Evolutionary conservation across 2,113 vertebrate genomes (phyloP).

Genomic region (Xiphorhynchus elegans): DNA sequence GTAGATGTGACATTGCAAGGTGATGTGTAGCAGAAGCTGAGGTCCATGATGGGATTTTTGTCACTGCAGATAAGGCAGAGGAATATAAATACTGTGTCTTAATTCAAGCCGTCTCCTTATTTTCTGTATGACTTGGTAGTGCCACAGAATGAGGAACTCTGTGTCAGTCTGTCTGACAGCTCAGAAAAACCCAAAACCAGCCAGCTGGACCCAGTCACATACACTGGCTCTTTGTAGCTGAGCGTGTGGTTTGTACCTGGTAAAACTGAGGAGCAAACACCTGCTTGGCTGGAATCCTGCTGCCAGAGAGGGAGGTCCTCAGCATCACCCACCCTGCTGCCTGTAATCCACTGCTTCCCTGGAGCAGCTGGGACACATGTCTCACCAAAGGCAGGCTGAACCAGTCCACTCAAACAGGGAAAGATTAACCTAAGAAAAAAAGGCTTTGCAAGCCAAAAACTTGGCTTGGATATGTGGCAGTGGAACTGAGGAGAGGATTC

Average conservation of each 20-base stretch:
- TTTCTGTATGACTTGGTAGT: not conserved
- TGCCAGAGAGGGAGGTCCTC: not conserved
- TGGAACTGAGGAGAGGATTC: not conserved
- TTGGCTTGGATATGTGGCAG: not conserved
- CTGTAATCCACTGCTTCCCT: fast-evolving
- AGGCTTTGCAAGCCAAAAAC: not conserved
- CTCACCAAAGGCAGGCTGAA: not conserved
- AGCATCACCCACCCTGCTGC: not conserved
- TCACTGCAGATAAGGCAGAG: not conserved
- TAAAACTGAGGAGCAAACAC: not conserved
- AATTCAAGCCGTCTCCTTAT: not conserved
- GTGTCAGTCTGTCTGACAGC: not conserved
- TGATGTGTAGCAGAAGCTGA: not conserved
- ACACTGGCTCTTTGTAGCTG: not conserved
- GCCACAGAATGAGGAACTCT: not conserved
- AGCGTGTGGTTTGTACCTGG: not conserved
- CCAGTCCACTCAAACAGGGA: not conserved
- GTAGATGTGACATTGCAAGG: not conserved
- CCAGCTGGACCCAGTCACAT: not conserved
- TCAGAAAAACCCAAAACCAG: not conserved
- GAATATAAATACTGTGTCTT: not conserved
- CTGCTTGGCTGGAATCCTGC: not conserved
- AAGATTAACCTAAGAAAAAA: not conserved
- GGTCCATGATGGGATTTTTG: not conserved
- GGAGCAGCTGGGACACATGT: not conserved